Evolutionary conservation across 1,140 invertebrate species (phyloP).

Genomic region (Choristoneura fumiferana): DNA sequence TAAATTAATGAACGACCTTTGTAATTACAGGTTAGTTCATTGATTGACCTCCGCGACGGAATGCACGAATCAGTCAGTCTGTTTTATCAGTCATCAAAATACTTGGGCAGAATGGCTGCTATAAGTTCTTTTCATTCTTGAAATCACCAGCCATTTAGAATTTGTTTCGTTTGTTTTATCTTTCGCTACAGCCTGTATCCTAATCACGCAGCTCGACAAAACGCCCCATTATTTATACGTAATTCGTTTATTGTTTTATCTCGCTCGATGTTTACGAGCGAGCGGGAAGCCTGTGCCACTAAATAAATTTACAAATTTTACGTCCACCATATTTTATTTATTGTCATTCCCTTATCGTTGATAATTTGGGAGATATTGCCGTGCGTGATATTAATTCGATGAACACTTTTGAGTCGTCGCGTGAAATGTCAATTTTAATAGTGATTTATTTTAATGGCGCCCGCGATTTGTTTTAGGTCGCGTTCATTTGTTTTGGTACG

Average conservation of each 20-base stretch:
- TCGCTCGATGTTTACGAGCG: constrained; percentile 68
- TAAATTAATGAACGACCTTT: too few relatives aligned
- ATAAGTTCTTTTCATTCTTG: too few relatives aligned
- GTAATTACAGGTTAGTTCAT: too few relatives aligned
- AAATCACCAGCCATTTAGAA: too few relatives aligned
- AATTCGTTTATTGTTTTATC: constrained; percentile 77
- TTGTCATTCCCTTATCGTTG: constrained; percentile 45
- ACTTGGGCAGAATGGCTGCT: too few relatives aligned
- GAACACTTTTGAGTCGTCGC: constrained; percentile 45
- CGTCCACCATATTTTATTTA: constrained; percentile 56
- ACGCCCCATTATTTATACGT: constrained; percentile 71
- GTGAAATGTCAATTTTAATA: constrained; percentile 71
- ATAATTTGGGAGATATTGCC: constrained; percentile 59
- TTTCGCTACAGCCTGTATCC: constrained; percentile 46
- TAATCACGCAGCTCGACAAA: constrained; percentile 60
- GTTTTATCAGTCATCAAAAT: too few relatives aligned
- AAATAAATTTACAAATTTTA: constrained; percentile 72
- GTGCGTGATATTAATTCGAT: constrained; percentile 63
- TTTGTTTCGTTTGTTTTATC: too few relatives aligned
- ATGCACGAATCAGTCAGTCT: too few relatives aligned
- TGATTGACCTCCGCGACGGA: too few relatives aligned
- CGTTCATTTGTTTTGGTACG: constrained; percentile 19
- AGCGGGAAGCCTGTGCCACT: constrained; percentile 36
- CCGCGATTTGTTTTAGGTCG: constrained; percentile 24
- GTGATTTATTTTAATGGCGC: constrained; percentile 59